These are phyloP conservation scores for Sinocyclocheilus maitianheensis DNA, from an alignment of 2,113 vertebrate species.

Conservation along the genomic window DNA sequence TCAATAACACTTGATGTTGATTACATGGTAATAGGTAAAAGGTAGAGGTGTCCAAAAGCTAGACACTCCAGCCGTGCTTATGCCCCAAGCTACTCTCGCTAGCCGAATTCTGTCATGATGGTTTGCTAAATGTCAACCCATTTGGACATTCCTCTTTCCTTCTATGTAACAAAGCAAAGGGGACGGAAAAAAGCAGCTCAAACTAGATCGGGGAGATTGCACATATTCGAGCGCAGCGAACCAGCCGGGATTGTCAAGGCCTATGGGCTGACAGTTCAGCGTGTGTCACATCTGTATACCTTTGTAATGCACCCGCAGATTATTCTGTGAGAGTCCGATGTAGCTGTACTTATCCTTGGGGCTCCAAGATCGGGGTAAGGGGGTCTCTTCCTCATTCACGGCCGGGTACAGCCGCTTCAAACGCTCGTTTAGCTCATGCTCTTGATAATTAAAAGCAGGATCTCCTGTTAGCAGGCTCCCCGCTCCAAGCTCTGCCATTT, in stretches of 20 bases:
- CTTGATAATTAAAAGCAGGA: slow-evolving; percentile 80
- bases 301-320: slow-evolving; percentile 98
- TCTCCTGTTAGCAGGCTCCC: slow-evolving; percentile 83
- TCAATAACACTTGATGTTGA: slow-evolving; percentile 56
- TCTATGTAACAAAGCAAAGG: slow-evolving; percentile 75
- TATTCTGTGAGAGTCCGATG: slow-evolving; percentile 97
- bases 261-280: slow-evolving; percentile 51
- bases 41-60: slow-evolving; percentile 1
- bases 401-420: slow-evolving; percentile 92
- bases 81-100: slow-evolving; percentile 56
- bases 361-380: slow-evolving; percentile 95
- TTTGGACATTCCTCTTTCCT: slow-evolving; percentile 65
- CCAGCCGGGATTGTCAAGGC: slow-evolving; percentile 43
- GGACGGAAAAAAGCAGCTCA: slow-evolving; percentile 72
- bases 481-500: slow-evolving; percentile 60
- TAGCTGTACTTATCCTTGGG: slow-evolving; percentile 99
- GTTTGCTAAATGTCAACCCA: slow-evolving; percentile 66
- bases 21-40: slow-evolving; percentile 8
- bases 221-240: slow-evolving; percentile 62
- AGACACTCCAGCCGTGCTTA: slow-evolving; percentile 38
- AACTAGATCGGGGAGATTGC: slow-evolving; percentile 70
- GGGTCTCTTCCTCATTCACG: slow-evolving; percentile 94
- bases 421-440: slow-evolving; percentile 87
- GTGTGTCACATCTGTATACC: slow-evolving; percentile 74
- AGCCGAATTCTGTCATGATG: slow-evolving; percentile 59